A percentile compares a stretch with the other conserved stretches of the same genome.
phyloP scores from a whole-genome alignment of 2,113 vertebrate genomes.

The Pycnonotus jocosus region DNA sequence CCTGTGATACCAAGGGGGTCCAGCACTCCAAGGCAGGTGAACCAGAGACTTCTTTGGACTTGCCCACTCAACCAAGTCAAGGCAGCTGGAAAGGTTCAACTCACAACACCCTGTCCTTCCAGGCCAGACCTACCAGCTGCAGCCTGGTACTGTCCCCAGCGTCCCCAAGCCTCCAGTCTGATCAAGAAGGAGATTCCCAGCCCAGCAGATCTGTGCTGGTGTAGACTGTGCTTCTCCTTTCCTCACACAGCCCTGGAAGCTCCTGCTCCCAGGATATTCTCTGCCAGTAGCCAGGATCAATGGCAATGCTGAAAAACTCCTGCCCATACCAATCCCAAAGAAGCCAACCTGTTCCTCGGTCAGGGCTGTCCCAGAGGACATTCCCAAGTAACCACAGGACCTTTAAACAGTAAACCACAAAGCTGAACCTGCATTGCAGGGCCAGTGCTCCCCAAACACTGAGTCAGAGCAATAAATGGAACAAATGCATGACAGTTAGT shows the following conservation, averaged over 20 bases:
- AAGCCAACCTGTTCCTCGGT: not conserved
- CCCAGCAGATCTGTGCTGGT: not conserved
- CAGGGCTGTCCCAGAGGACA: not conserved
- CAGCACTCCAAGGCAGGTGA: not conserved
- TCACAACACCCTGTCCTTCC: not conserved
- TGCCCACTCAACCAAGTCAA: not conserved
- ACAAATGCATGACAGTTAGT: conserved; percentile 39
- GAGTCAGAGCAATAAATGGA: conserved; percentile 33
- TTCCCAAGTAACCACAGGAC: not conserved
- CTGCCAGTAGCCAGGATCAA: not conserved
- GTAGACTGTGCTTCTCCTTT: not conserved
- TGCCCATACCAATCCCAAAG: not conserved
- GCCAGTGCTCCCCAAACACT: conserved; percentile 33
- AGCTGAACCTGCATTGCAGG: conserved; percentile 8
- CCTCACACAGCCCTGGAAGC: not conserved
- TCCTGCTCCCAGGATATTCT: not conserved
- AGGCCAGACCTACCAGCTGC: not conserved
- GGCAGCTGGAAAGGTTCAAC: not conserved
- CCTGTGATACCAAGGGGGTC: not conserved
- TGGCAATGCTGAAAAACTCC: not conserved
- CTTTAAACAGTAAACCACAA: not conserved
- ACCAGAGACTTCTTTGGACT: not conserved
- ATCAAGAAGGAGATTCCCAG: not conserved
- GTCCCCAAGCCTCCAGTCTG: not conserved
- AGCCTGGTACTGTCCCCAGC: not conserved